Base-by-base conservation (phyloP, 2,888 invertebrate species). In the Agrotis puta region DNA sequence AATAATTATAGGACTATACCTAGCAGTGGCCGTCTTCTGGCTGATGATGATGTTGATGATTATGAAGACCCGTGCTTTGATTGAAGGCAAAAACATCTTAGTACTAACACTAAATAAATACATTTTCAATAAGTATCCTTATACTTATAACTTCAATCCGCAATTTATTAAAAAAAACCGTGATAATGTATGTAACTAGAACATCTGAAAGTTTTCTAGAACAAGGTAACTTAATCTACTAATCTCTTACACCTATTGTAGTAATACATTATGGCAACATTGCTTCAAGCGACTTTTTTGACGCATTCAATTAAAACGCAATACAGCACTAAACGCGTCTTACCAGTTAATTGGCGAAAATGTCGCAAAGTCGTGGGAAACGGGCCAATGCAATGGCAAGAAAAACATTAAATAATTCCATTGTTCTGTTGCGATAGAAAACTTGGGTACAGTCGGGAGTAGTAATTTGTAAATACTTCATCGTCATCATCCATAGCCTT, bases 321-420 rank as follows among this genome's bases (percentile, higher is more conserved):
- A 79, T 77, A 70, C 83, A 81, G 79, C 77, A 86, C 76, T 88
- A 87, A 86, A 84, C 77, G 70, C 74, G 64, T 59, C 67, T 81
- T 74, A 63, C 66, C 14, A 2, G n/a, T 51, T 87, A 85, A 88
- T 89, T 86, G 85, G 89, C 83, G 88, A 89, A 90, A 92, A 89
- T 91, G 88, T 90, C 85, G 88, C 90, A 89, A 90, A 87, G 77
- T 69, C 85, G 84, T 92, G 93, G 61, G 92, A 93, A 92, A 84
- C 80, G 71, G 89, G 90, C 81, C 91, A 90, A 81, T 76, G 86
- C 74, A 75, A 65, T 75, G 71, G 68, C 62, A 57, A 77, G 69
- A 91, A 91, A 90, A 91, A 89, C 65, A 39, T 76, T 66, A 73
- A 82, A 80, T 73, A 77, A 73, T 73, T 81, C 81, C 64, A 89